Evolutionary conservation across 2,113 vertebrate genomes (phyloP), one percentile per base, ranked within the genome.

Genomic region (Myotis yumanensis): DNA sequence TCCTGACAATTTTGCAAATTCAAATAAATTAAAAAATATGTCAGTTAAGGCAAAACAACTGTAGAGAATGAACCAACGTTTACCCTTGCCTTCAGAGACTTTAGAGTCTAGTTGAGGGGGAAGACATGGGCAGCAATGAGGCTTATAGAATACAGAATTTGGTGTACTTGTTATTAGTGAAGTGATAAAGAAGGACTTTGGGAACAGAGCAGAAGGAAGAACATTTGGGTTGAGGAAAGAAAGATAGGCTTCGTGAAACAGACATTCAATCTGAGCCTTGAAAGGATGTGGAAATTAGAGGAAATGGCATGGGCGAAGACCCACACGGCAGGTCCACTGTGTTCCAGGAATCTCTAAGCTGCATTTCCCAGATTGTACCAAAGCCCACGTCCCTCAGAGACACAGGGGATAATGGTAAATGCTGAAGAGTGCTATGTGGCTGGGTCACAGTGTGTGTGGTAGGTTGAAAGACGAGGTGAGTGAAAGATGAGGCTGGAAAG

Each of bases 1-100:
- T 93, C 76, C 86, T 51, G 48, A 69, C 17, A 90, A 57, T 77
- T 94, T 90, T 66, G 32, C 40, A 80, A 89, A 91, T 82, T 86
- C 57, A 93, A 71, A 82, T 76, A 82, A 68, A 85, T 82, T 79
- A 0, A 43, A 57, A 89, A 86, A 64, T 28, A 43, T 46, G 5
- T 73, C 85, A 54, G 18, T 32, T 62, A 73, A 89, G 10, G 3
- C 52, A 77, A 66, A 40, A 57, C 32, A 73, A 62, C 18, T 52
- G 32, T 46, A 54, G 9, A 89, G 32, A 37, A 28, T 30, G 12
- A 79, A 37, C 18, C 46, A 62, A 8, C 64, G 68, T 11, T 89
- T 15, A 32, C 9, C 40, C n/a, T 86, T 68, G 72, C 20, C 35
- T 52, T 52, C 30, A 82, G 57, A 89, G 57, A 79, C 40, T 28